phyloP scores from a whole-genome alignment of 1,140 invertebrate species.

The Pseudomyrmex concolor region DNA sequence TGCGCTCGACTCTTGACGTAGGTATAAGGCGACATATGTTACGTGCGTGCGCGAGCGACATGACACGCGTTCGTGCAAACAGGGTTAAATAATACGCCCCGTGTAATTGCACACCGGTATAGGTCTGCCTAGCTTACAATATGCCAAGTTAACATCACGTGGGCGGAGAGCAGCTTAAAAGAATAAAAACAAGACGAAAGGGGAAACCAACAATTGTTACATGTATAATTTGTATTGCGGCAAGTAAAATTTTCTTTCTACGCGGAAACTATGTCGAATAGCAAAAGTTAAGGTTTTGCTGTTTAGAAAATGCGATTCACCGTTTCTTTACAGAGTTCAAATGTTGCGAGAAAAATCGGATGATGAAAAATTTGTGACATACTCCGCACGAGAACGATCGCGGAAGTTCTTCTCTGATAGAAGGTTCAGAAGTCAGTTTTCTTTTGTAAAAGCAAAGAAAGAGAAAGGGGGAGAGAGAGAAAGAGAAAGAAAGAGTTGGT shows the following conservation, averaged over 20 bases:
- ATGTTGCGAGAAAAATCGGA: conserved; percentile 21
- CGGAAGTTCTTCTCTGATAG: not conserved
- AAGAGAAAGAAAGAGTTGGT: conserved; percentile 51
- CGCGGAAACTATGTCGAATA: not conserved
- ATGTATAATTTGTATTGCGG: not conserved
- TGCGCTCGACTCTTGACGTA: conserved; percentile 21
- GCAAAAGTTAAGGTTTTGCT: not conserved
- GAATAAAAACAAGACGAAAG: conserved; percentile 9
- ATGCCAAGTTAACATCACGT: conserved; percentile 16
- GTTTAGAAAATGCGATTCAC: not conserved
- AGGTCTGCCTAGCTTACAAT: conserved; percentile 23
- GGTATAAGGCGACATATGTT: conserved; percentile 69
- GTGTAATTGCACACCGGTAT: conserved; percentile 71
- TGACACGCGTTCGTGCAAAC: conserved; percentile 65
- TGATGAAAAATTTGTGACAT: conserved; percentile 75
- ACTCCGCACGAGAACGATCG: conserved; percentile 38
- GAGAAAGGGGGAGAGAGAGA: conserved; percentile 42
- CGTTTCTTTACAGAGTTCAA: too few species aligned
- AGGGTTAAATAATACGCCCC: conserved; percentile 78
- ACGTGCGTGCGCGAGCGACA: conserved; percentile 60
- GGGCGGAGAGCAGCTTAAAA: not conserved
- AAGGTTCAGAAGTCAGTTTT: conserved; percentile 63
- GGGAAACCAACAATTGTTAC: not conserved
- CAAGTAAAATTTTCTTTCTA: not conserved
- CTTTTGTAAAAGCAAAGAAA: conserved; percentile 42